phyloP scores from a whole-genome alignment of 2,888 invertebrate genomes.

The Drosophila paramelanica region DNA sequence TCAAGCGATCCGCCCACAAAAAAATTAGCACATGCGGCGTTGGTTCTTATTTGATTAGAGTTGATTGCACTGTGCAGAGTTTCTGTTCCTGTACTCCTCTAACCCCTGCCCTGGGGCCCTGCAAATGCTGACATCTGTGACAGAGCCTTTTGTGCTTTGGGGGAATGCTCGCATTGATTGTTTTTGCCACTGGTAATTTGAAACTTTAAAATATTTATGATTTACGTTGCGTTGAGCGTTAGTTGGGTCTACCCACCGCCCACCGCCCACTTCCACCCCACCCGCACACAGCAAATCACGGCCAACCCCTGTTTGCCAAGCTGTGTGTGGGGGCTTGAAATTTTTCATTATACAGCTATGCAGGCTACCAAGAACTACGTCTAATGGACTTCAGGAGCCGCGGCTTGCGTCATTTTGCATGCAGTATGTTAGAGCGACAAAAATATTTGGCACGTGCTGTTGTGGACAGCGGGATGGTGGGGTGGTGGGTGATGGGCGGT shows the following conservation, averaged over 20 bases:
- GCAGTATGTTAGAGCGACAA: conserved; percentile 52
- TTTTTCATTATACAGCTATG: conserved; percentile 71
- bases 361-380: conserved; percentile 43
- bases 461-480: conserved; percentile 14
- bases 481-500: not conserved
- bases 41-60: conserved; percentile 69
- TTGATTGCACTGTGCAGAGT: conserved; percentile 51
- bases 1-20: conserved; percentile 1
- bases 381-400: conserved; percentile 58
- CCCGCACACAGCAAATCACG: conserved; percentile 36
- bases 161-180: conserved; percentile 57
- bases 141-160: conserved; percentile 26
- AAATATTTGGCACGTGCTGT: conserved; percentile 77
- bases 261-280: not conserved
- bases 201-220: conserved; percentile 77
- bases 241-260: conserved; percentile 34
- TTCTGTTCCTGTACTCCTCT: not conserved
- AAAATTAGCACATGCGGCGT: conserved; percentile 47
- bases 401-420: conserved; percentile 57
- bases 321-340: conserved; percentile 30
- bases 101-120: conserved; percentile 31
- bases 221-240: conserved; percentile 69
- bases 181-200: conserved; percentile 75
- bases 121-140: conserved; percentile 73
- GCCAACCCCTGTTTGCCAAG: conserved; percentile 54